Conservation (phyloP, 2,888 invertebrate species). For the Coelopa pilipes region DNA sequence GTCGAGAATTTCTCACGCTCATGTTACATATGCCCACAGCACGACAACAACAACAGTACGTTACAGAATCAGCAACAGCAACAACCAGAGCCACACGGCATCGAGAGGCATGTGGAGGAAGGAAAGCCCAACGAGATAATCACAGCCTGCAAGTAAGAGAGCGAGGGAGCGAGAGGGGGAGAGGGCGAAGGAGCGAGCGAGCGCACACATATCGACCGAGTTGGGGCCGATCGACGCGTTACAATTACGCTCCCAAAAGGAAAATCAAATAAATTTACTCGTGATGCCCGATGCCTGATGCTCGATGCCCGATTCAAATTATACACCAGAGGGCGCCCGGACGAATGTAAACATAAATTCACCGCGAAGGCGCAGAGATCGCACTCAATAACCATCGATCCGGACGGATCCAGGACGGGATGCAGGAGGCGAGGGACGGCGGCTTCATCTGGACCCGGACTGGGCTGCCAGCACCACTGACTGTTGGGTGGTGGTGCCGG, state of each 20-base stretch:
- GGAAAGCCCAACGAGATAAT: conserved; percentile 11
- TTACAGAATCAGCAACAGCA: no score
- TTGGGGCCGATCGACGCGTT: conserved; percentile 18
- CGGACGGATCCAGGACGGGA: not conserved
- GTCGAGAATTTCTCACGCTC: conserved; percentile 29
- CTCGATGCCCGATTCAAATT: conserved; percentile 59
- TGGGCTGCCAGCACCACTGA: no score
- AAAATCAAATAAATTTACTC: conserved; percentile 37
- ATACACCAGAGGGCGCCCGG: conserved; percentile 58
- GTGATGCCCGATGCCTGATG: conserved; percentile 57
- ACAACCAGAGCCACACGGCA: no score
- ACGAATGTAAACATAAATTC: conserved; percentile 50
- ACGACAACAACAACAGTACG: not conserved
- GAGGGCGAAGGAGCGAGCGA: no score
- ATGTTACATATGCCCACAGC: conserved; percentile 24
- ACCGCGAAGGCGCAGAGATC: conserved; percentile 26
- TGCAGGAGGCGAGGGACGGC: not conserved
- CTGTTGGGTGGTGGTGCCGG: no score
- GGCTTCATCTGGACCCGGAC: not conserved
- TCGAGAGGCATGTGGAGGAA: not conserved
- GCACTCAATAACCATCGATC: conserved; percentile 31
- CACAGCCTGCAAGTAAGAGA: conserved; percentile 27
- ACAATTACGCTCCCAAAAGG: conserved; percentile 20
- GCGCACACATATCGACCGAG: conserved; percentile 21
- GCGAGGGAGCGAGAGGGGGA: no score